phyloP scores from a whole-genome alignment of 2,797 vertebrate genomes.

The Pelochelys cantorii region DNA sequence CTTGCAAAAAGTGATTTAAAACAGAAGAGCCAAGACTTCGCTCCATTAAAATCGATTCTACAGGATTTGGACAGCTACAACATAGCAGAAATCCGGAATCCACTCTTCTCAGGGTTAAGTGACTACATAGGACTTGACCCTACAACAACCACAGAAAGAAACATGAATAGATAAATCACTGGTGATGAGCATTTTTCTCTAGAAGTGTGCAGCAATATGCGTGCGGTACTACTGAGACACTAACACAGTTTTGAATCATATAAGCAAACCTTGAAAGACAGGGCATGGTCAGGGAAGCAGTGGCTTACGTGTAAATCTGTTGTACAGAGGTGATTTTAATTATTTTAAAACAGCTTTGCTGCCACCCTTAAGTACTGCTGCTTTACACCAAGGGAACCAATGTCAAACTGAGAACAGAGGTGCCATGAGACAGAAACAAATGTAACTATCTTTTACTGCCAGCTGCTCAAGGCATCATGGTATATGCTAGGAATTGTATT shows the following conservation, averaged over 20 bases:
- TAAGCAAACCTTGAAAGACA: background rate
- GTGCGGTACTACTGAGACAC: background rate
- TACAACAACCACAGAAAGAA: background rate
- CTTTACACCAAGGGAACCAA: background rate
- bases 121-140: background rate
- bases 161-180: background rate
- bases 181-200: background rate
- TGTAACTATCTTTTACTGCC: fast-evolving
- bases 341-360: background rate
- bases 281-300: fast-evolving
- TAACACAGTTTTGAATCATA: background rate
- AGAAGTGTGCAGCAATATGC: background rate
- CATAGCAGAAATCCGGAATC: background rate
- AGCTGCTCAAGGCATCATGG: background rate
- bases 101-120: background rate
- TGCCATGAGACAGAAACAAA: background rate
- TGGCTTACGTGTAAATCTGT: background rate
- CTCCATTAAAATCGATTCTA: background rate
- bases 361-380: fast-evolving
- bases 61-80: background rate
- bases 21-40: background rate
- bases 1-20: background rate
- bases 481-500: background rate
- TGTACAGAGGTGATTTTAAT: background rate
- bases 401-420: background rate